These are phyloP conservation scores for Limosa lapponica DNA, from an alignment of 2,797 vertebrate species.

Conservation along the genomic window DNA sequence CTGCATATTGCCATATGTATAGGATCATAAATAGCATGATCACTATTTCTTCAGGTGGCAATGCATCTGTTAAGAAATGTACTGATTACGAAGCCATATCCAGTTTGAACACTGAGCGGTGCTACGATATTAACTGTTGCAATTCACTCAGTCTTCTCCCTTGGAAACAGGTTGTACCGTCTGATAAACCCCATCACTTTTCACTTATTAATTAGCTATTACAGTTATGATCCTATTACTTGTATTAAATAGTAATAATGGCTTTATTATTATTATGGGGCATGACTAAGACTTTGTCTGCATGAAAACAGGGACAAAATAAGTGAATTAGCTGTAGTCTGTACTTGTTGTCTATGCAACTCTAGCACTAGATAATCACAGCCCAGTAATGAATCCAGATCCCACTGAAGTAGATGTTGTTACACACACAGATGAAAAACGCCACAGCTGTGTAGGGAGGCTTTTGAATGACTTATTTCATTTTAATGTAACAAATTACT, in stretches of 20 bases:
- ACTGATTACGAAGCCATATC: background rate
- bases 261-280: background rate
- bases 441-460: background rate
- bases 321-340: background rate
- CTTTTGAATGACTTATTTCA: background rate
- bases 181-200: background rate
- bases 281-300: background rate
- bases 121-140: background rate
- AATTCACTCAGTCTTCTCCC: background rate
- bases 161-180: background rate
- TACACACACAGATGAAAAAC: background rate
- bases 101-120: conserved; percentile 24
- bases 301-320: background rate
- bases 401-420: background rate
- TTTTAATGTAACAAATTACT: background rate
- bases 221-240: background rate
- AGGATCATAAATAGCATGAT: background rate
- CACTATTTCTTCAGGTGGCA: background rate
- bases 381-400: background rate
- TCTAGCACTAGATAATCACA: background rate
- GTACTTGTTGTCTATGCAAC: background rate
- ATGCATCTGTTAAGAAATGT: background rate
- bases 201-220: background rate
- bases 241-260: background rate
- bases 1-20: background rate